Evolutionary conservation across 1,140 invertebrate species (phyloP), one percentile per base, ranked within the genome.

Genomic region (Nasonia vitripennis): DNA sequence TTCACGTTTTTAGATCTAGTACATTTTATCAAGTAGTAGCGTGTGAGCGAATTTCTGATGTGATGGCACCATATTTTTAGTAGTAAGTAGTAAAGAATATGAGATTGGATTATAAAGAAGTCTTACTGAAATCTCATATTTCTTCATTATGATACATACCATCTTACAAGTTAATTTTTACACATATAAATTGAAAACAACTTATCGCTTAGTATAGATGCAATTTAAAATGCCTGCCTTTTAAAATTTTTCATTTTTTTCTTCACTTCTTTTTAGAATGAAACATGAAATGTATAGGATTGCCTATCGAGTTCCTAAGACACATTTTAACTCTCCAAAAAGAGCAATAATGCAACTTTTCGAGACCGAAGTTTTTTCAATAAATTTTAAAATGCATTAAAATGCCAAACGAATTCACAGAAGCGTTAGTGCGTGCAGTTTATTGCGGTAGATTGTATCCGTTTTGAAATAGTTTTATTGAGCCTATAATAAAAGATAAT

Each of bases 41-140:
- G 7, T 71, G 23, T 27, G 7, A 70, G n/a, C 23, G 17, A 71
- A 73, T 55, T 62, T 79, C 34, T 73, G 51, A 78, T 79, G 41
- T 48, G 27, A 70, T 79, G 67, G 77, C 45, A 51, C 31, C 27
- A 1, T 62, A 23, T 45, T 45, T 85, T 75, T 85, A 77, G 78
- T 81, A 81, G 67, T 85, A 74, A 80, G 48, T 85, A 86, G 79
- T 41, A 55, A 55, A 86, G 27, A 86, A 81, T 85, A 55, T 78
- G 80, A 86, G 73, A 81, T 41, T 12, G 31, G 14, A 78, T 73
- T 45, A 74, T 78, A 41, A 37, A 68, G 3, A 81, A 7, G n/a
- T 27, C 51, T 11, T 67, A 17, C 12, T 1, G 34, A 23, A 77
- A 67, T 85, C 84, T 85, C 84, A 77, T 77, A 41, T 71, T 86